Conservation (phyloP, 53 echinoderm and acorn worm genomes). For the Stichopus horrens region DNA sequence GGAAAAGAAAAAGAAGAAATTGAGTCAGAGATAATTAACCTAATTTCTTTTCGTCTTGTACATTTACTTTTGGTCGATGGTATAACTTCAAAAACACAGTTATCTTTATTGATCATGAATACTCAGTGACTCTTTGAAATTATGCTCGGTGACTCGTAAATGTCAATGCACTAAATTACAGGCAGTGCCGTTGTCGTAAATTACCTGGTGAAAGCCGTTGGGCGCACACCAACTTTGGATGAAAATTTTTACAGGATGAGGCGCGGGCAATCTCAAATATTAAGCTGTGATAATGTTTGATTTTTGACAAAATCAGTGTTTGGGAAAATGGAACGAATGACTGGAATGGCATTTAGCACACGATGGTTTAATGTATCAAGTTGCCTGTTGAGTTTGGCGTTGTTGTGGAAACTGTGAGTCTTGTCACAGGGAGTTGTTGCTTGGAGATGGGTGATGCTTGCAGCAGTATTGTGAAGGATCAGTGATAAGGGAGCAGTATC, state of each 20-base stretch:
- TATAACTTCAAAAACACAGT: neutral
- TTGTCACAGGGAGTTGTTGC: no score
- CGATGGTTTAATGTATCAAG: no score
- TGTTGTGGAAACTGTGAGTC: no score
- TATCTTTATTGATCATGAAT: constrained; percentile 10
- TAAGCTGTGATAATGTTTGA: no score
- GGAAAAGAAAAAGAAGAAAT: constrained; percentile 3
- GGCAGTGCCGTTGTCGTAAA: neutral
- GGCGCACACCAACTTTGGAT: neutral
- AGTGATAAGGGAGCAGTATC: no score
- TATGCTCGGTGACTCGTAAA: neutral
- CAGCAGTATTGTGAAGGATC: no score
- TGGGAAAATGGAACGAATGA: no score
- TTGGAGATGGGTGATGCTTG: no score
- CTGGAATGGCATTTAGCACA: no score
- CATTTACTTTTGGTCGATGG: neutral
- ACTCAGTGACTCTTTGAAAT: neutral
- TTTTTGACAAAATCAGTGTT: no score
- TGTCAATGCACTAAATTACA: neutral
- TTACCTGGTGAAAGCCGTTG: neutral
- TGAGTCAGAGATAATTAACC: constrained; percentile 47
- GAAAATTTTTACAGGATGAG: neutral
- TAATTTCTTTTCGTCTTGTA: constrained; percentile 4
- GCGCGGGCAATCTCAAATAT: no score
- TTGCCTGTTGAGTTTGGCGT: no score